Base-by-base conservation (phyloP, 2,888 invertebrate species). In the Andrena marginata region DNA sequence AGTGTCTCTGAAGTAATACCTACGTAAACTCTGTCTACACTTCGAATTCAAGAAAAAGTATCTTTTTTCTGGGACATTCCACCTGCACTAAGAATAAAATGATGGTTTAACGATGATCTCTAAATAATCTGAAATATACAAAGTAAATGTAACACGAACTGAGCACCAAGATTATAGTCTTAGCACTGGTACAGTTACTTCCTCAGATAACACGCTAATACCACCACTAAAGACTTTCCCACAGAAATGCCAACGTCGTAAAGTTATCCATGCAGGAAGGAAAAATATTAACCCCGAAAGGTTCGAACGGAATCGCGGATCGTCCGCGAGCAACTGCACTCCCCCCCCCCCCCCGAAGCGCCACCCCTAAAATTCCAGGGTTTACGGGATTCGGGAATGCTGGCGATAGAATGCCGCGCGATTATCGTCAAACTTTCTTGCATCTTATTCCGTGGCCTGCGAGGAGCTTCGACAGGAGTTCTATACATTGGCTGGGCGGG, bases 391-490 rank as follows among this genome's bases (percentile, higher is more conserved):
- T 48, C 23, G 31, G 31, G 60, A 59, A 48, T 16, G 6, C 54
- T 48, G 51, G 49, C 51, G 71, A 78, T 79, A 67, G 72, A 72
- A 79, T 67, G 54, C 48, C 29, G 35, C 68, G 68, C 73, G 76
- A 84, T 77, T 75, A 76, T 80, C 84, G 76, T 74, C 49, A 64
- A 84, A 86, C 85, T 86, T 86, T 81, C 76, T 77, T 74, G 84
- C 81, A 81, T 79, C 79, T 86, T 81, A 73, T 64, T 67, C 72
- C 80, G 35, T 33, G 72, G 49, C 62, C 42, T 23, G 35, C 67
- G 64, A 75, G 54, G 65, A 85, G 85, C 29, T 86, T 88, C 82
- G 86, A 88, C 86, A 83, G 82, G 75, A 77, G 81, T 77, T 81
- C 73, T 84, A 89, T 82, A 85, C 80, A 80, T 85, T 69, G 82